Evolutionary conservation across 1,140 invertebrate species (phyloP).

Genomic region (Asobara japonica): DNA sequence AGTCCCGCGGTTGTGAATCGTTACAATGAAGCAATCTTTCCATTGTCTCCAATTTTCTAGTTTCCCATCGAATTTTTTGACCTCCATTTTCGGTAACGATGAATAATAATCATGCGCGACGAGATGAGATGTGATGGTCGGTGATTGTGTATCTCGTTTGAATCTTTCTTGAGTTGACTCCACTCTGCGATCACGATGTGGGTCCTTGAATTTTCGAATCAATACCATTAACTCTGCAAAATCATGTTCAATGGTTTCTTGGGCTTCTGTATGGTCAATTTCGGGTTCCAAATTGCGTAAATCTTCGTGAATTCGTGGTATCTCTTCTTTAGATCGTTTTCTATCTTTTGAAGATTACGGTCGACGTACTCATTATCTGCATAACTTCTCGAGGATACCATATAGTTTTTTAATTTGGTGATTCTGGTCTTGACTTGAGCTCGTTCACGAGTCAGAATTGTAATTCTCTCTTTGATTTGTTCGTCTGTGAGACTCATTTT

Average conservation of each 20-base stretch:
- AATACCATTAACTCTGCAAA: slow-evolving; percentile 17
- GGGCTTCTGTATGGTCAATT: background rate
- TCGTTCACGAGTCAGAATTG: background rate
- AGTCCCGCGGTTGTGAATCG: slow-evolving; percentile 16
- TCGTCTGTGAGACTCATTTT: background rate
- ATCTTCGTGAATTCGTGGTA: background rate
- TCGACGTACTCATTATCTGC: background rate
- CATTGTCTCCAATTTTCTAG: slow-evolving; percentile 22
- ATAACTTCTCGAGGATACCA: slow-evolving; percentile 6
- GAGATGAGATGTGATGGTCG: background rate
- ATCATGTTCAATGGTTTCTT: slow-evolving; percentile 4
- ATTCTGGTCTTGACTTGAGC: slow-evolving; percentile 24
- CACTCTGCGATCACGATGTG: background rate
- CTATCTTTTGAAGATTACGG: slow-evolving; percentile 7
- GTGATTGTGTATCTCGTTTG: too few species aligned
- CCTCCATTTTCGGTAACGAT: slow-evolving; percentile 18
- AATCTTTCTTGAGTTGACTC: background rate
- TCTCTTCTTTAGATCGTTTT: background rate
- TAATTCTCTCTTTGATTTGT: background rate
- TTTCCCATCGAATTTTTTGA: too few species aligned
- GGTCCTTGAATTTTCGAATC: slow-evolving; percentile 17
- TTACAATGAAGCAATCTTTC: slow-evolving; percentile 21
- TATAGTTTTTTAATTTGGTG: slow-evolving; percentile 18
- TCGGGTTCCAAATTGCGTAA: background rate
- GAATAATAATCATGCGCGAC: background rate